phyloP scores from a whole-genome alignment of 2,888 invertebrate species.

The Ctenicera cuprea region DNA sequence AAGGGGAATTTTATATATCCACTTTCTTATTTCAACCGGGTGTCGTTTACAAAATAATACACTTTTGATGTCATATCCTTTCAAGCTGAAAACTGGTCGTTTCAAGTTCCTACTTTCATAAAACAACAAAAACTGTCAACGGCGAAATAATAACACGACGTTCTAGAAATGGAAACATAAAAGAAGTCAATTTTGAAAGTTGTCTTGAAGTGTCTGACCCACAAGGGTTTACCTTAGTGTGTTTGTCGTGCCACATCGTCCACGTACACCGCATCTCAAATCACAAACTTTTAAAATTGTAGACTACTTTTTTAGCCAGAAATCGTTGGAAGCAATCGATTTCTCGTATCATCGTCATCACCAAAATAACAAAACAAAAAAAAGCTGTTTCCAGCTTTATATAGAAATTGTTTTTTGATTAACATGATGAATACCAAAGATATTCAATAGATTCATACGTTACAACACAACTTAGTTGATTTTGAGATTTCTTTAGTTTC shows the following conservation, averaged over 20 bases:
- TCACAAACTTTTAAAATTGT: conserved; percentile 37
- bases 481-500: too few relatives aligned
- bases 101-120: conserved; percentile 55
- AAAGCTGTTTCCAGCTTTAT: too few relatives aligned
- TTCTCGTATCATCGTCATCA: too few relatives aligned
- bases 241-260: conserved; percentile 46
- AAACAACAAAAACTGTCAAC: conserved; percentile 58
- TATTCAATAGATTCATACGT: too few relatives aligned
- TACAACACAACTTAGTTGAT: too few relatives aligned
- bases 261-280: conserved; percentile 39
- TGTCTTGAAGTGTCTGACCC: conserved; percentile 57
- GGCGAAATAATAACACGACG: conserved; percentile 59
- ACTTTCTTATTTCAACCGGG: conserved; percentile 49
- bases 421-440: too few relatives aligned
- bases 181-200: conserved; percentile 60
- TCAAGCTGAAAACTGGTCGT: conserved; percentile 56
- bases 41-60: conserved; percentile 53
- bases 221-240: conserved; percentile 54
- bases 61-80: conserved; percentile 55
- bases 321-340: not conserved
- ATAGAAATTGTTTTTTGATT: too few relatives aligned
- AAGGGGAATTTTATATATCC: conserved; percentile 41
- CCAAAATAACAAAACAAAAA: too few relatives aligned
- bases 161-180: conserved; percentile 57
- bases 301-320: conserved; percentile 5